These are phyloP conservation scores for Choreutis nemorana DNA, from an alignment of 2,888 invertebrate genomes.

Conservation along the genomic window DNA sequence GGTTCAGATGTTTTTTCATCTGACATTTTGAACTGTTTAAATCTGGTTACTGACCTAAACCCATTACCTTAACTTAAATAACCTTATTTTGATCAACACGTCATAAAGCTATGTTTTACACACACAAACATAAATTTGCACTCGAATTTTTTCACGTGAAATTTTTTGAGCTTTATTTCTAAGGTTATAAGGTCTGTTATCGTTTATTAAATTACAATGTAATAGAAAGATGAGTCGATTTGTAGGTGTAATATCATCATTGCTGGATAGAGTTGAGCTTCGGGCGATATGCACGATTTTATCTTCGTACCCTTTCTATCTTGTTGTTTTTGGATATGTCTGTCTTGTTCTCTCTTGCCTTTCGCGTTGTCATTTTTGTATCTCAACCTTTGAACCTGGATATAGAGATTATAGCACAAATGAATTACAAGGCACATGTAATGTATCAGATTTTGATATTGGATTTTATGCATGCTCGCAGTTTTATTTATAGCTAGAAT, in stretches of 20 bases:
- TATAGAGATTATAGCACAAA: conserved; percentile 37
- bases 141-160: too few relatives aligned
- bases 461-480: too few relatives aligned
- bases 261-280: conserved; percentile 37
- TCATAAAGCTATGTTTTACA: conserved; percentile 43
- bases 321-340: neutral
- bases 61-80: conserved; percentile 34
- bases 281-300: conserved; percentile 31
- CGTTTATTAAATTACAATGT: too few relatives aligned
- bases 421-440: conserved; percentile 27
- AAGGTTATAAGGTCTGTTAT: too few relatives aligned
- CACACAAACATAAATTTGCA: conserved; percentile 18
- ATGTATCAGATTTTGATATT: conserved; percentile 4
- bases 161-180: too few relatives aligned
- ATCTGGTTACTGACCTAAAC: too few relatives aligned
- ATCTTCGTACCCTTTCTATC: conserved; percentile 12
- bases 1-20: too few relatives aligned
- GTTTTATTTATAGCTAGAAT: too few relatives aligned
- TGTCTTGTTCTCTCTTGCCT: conserved; percentile 21
- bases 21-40: too few relatives aligned
- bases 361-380: conserved; percentile 55
- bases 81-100: conserved; percentile 44
- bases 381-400: conserved; percentile 50
- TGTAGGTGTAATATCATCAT: conserved; percentile 43
- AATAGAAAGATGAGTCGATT: too few relatives aligned